Conservation (phyloP, 1,140 invertebrate species). For the Calliphora vicina region DNA sequence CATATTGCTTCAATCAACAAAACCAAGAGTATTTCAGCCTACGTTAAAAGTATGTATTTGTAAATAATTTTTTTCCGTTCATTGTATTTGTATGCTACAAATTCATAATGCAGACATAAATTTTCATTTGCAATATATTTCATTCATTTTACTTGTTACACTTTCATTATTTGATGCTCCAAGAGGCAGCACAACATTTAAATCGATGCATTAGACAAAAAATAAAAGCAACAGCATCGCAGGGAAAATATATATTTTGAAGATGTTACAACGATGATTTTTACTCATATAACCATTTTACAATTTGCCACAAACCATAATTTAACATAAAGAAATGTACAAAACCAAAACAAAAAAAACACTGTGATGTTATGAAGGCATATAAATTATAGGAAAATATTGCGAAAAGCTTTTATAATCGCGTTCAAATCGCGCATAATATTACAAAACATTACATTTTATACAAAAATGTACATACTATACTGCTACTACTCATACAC, state of each 20-base stretch:
- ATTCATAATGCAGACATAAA: slow-evolving; percentile 64
- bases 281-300: neutral
- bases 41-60: too few species aligned
- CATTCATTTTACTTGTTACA: slow-evolving; percentile 40
- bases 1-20: too few species aligned
- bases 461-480: neutral
- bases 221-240: neutral
- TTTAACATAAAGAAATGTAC: neutral
- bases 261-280: neutral
- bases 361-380: slow-evolving; percentile 26
- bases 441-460: slow-evolving; percentile 52
- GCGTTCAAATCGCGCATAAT: slow-evolving; percentile 60
- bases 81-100: slow-evolving; percentile 43
- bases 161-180: slow-evolving; percentile 20
- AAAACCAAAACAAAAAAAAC: neutral
- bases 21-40: too few species aligned
- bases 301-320: slow-evolving; percentile 18
- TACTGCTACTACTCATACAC: too few species aligned
- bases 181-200: slow-evolving; percentile 22
- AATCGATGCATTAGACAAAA: slow-evolving; percentile 33
- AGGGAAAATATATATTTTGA: neutral
- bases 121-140: slow-evolving; percentile 62
- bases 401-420: slow-evolving; percentile 64
- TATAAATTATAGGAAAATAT: slow-evolving; percentile 63
- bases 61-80: neutral